Base-by-base conservation (phyloP, 2,113 vertebrate genomes). In the Marcusenius ussheri region DNA sequence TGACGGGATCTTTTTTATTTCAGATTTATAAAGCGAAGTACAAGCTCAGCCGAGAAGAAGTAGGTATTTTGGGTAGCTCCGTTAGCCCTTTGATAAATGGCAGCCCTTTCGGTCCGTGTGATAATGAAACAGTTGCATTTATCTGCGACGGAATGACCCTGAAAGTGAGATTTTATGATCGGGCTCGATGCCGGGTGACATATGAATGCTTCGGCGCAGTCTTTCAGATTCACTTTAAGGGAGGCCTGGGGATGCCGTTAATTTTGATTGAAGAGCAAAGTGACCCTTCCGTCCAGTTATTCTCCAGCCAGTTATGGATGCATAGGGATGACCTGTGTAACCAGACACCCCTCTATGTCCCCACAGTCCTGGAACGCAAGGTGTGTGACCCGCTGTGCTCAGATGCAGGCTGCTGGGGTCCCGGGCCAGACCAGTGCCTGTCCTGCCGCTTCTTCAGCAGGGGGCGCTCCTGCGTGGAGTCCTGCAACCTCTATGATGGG, bases 341-440 rank as follows among this genome's bases (percentile, higher is more conserved):
- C 85, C 7, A 56, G 17, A 6, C 45, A 1, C 42, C 45, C 42
- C 58, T 45, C 19, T 87, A 84, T 91, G 19, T 58, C 90, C 89
- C 93, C 90, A 17, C 95, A 99, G 98, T 94, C 93, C 96, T 97
- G 0, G 97, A 98, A 91, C 95, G 95, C 9, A 98, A 97, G 97
- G 95, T 98, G 74, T 99, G 98, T 86, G 97, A 99, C 31, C 93
- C 92, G 35, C 95, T 99, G 92, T 99, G 98, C 91, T 99, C 98
- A 0, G 97, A 94, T 0, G 95, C 97, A 0, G 98, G 98, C 21
- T 99, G 98, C 21, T 99, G 98, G 98, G 98, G 98, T 1, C 97
- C 97, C 0, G 98, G 98, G 0, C 96, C 98, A 0, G 97, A 99
- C 91, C 98, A 99, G 92, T 99, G 98, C 92, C 95, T 99, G 9